A percentile compares a stretch with the other conserved stretches of the same genome.
Conservation (phyloP, 1,140 invertebrate species). For the Lucilia sericata region DNA sequence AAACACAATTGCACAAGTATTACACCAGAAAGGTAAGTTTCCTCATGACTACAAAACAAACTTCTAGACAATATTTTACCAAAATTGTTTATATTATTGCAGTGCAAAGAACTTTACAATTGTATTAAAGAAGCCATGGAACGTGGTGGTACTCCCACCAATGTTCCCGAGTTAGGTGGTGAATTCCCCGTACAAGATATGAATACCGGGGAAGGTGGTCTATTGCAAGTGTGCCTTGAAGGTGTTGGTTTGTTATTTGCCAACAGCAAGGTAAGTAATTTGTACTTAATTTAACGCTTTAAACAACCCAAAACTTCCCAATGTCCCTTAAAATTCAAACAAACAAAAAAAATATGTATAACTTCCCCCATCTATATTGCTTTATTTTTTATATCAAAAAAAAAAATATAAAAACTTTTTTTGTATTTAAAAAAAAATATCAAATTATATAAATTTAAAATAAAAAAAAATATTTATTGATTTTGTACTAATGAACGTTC, state of each 20-base stretch:
- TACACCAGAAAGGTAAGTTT: constrained; percentile 96
- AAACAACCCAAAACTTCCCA: background rate
- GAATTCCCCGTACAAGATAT: constrained; percentile 99
- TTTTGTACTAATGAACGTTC: constrained; percentile 36
- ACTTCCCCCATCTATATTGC: constrained; percentile 27
- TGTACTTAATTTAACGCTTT: constrained; percentile 40
- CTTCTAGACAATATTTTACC: background rate
- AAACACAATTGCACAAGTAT: constrained; percentile 96
- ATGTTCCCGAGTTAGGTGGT: constrained; percentile 90
- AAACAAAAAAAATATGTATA: background rate
- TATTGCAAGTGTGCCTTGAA: constrained; percentile 99
- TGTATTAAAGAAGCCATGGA: constrained; percentile 99
- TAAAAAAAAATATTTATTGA: background rate
- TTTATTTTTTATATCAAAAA: constrained; percentile 40
- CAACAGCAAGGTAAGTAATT: constrained; percentile 92
- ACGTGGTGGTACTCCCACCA: constrained; percentile 85
- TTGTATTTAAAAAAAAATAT: background rate
- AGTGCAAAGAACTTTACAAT: constrained; percentile 99
- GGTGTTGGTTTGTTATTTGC: constrained; percentile 98
- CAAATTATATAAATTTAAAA: constrained; percentile 29
- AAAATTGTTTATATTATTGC: too few relatives aligned
- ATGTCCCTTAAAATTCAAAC: background rate
- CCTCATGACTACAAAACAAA: background rate
- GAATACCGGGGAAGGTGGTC: constrained; percentile 94
- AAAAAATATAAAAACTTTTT: constrained; percentile 24